These are phyloP conservation scores for Crotalus helleri DNA, from an alignment of 2,113 vertebrate genomes.

Conservation along the genomic window DNA sequence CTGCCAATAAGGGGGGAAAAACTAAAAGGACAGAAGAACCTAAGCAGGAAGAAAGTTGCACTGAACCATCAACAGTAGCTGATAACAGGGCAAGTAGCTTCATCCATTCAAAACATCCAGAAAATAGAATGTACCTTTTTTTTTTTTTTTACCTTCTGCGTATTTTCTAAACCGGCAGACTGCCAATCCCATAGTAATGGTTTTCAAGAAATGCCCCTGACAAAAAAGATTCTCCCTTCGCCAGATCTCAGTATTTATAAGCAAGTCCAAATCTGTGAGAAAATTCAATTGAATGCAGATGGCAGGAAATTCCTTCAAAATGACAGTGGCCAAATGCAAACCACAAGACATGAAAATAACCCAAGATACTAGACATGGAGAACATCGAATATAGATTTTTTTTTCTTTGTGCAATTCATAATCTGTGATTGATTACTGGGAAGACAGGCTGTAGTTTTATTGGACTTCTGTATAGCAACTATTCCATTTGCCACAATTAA, in stretches of 20 bases:
- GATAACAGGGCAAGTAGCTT: not conserved
- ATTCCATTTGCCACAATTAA: conserved; percentile 89
- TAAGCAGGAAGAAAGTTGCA: not conserved
- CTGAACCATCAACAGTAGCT: conserved; percentile 39
- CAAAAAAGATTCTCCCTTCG: conserved; percentile 80
- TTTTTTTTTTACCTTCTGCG: conserved; percentile 60
- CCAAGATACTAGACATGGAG: conserved; percentile 77
- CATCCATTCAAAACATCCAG: conserved; percentile 37
- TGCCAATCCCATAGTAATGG: conserved; percentile 67
- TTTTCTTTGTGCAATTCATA: conserved; percentile 77
- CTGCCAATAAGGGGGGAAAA: conserved; percentile 36
- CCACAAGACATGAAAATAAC: conserved; percentile 92
- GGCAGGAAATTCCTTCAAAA: conserved; percentile 98
- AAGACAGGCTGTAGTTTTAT: conserved; percentile 83
- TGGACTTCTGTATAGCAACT: conserved; percentile 88
- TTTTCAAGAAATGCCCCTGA: conserved; percentile 74
- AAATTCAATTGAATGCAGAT: conserved; percentile 96
- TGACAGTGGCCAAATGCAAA: conserved; percentile 93
- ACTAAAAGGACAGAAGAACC: conserved; percentile 23
- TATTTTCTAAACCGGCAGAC: conserved; percentile 54
- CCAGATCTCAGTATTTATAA: conserved; percentile 93
- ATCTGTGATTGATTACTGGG: conserved; percentile 80
- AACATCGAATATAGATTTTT: conserved; percentile 77
- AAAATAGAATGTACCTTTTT: conserved; percentile 52
- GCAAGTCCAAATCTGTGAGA: conserved; percentile 91